Percentiles rank a stretch among this genome's conserved stretches.
These are phyloP conservation scores for Sardina pilchardus DNA, from an alignment of 2,113 vertebrate species.

Conservation along the genomic window DNA sequence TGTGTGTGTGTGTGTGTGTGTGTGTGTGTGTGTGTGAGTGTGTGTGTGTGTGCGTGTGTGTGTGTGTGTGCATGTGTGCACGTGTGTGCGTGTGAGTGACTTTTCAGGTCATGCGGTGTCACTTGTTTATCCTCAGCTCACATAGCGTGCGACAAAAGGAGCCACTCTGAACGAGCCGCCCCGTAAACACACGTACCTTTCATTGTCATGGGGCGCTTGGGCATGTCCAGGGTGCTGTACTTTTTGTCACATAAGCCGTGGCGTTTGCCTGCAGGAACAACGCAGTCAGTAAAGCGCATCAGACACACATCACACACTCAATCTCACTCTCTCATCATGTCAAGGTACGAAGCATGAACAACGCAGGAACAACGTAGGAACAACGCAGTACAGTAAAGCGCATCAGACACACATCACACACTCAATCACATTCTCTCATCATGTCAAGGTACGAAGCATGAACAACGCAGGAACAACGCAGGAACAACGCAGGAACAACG, in stretches of 20 bases:
- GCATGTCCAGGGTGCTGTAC: conserved; percentile 87
- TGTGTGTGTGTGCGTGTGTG: not conserved
- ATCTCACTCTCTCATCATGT: not conserved
- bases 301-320: conserved; percentile 20
- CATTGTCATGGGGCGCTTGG: conserved; percentile 83
- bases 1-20: not conserved
- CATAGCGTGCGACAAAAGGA: not conserved
- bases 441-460: too few species aligned
- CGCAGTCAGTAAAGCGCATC: not conserved
- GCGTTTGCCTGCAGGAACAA: conserved; percentile 80
- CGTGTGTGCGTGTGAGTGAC: not conserved
- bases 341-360: too few species aligned
- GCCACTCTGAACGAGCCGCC: not conserved
- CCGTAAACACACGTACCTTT: conserved; percentile 76
- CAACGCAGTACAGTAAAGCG: not conserved
- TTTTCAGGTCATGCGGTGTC: not conserved
- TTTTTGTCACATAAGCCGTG: conserved; percentile 85
- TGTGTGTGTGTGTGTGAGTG: not conserved
- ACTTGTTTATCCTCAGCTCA: not conserved
- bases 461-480: too few species aligned
- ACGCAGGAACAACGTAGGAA: too few species aligned
- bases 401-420: conserved; percentile 25
- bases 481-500: too few species aligned
- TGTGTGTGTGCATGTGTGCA: not conserved
- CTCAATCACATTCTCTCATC: not conserved